Base-by-base conservation (phyloP, 1,140 invertebrate species). In the Colletes latitarsis region DNA sequence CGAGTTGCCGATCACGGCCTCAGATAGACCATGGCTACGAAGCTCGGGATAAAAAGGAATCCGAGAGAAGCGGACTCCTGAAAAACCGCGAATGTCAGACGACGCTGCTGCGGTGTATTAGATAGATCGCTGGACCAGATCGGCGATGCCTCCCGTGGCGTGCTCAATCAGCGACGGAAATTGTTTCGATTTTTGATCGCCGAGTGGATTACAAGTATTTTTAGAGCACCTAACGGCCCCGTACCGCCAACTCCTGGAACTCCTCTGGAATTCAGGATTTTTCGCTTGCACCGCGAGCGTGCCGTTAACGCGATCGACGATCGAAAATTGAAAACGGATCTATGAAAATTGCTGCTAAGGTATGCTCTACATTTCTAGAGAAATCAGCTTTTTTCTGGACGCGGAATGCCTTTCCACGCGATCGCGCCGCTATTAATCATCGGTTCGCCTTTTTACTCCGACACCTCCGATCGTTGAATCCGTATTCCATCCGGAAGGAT, bases 1-100 rank as follows among this genome's bases (percentile, higher is more conserved):
- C 87, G 82, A 84, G 78, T 86, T 81, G 88, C 88, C 89, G 90
- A 92, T 92, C 91, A 80, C 81, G 85, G 82, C 67, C 82, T 75
- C 73, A 88, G 91, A 92, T 92, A 91, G 85, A 88, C 77, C 81
- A 81, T 64, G 83, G 83, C 81, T 82, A 87, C 83, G 82, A 78
- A 83, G 84, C 68, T 66, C 57, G 53, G 77, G 85, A 85, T 91
- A 91, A 92, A 92, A 89, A 82, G 69, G 57, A 80, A 82, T 83
- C 89, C 85, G 72, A 86, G 84, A 72, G 52, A 76, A 68, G 43
- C 15, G 63, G 58, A 21, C 64, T 81, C 30, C 57, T 83, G 84
- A 87, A 86, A 83, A 87, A 87, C 52, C 63, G 73, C 80, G 63
- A 67, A 85, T 82, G 70, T 78, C 78, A 68, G 68, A 81, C 76